Evolutionary conservation across 2,888 invertebrate species (phyloP), one percentile per base, ranked within the genome.

Genomic region (Cryptus viduatorius): DNA sequence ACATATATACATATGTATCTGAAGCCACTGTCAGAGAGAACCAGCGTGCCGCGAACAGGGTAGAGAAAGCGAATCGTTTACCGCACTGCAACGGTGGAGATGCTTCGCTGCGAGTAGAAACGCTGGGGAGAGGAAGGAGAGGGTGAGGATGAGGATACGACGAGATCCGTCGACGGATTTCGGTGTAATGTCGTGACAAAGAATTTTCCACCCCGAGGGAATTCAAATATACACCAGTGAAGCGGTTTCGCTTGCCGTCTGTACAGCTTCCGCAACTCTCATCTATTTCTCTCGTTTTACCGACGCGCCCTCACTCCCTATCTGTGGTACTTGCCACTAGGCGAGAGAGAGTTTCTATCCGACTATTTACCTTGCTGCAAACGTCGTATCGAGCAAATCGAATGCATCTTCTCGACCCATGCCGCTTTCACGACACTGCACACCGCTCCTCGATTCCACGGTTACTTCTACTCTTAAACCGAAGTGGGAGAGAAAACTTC

Each of bases 181-280:
- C 86, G 86, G 86, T 86, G 86, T 86, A 86, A 82, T 86, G 86
- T 84, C 86, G 80, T 89, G 88, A 89, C 82, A 85, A 85, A 82
- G 84, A 85, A 85, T 79, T 90, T 88, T 87, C 48, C 86, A 85
- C 87, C 87, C 85, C 82, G 78, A 68, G 88, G 90, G 88, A 90
- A 89, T 89, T 89, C 88, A 87, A 89, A 89, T 89, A 90, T 89
- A 90, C 87, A 86, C 86, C 37, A 85, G 85, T 87, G 86, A 87
- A 84, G 79, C 76, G 83, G 72, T 73, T 78, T 77, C 77, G 59
- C 29, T 64, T 59, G 48, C 65, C 65, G 59, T 29, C 37, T 65
- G 42, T 76, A 37, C 37, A 61, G 71, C 65, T 44, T 37, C 31
- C 67, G 69, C 71, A 46, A 42, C 14, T 44, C 31, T 56, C 64